Percentiles rank a stretch among this genome's conserved stretches.
phyloP scores from a whole-genome alignment of 2,888 invertebrate species.

The Caenorhabditis sp. region DNA sequence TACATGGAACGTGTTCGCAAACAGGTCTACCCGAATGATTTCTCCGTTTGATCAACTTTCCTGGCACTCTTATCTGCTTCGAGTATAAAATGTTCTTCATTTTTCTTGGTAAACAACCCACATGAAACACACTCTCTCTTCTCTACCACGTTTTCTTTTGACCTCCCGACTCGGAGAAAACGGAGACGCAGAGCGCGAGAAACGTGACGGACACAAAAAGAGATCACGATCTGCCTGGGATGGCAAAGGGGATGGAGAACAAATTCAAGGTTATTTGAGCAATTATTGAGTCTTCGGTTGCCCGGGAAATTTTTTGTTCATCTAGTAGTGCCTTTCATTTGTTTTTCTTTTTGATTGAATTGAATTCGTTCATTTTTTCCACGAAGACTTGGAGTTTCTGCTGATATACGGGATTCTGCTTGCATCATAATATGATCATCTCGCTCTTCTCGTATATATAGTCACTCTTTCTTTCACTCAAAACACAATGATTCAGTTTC shows the following conservation, averaged over 20 bases:
- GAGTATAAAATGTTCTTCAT: neutral
- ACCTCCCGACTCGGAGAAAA: slow-evolving; percentile 6
- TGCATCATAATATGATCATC: slow-evolving; percentile 11
- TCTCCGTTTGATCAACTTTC: slow-evolving; percentile 14
- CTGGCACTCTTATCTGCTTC: neutral
- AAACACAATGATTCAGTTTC: neutral
- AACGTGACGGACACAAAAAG: slow-evolving; percentile 44
- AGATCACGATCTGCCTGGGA: slow-evolving; percentile 10
- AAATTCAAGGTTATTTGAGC: slow-evolving; percentile 17
- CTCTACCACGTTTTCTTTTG: neutral
- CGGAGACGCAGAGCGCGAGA: slow-evolving; percentile 27
- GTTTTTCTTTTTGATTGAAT: neutral
- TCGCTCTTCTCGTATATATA: slow-evolving; percentile 2
- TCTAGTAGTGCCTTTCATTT: too few species aligned
- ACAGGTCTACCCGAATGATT: slow-evolving; percentile 57
- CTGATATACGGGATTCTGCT: neutral
- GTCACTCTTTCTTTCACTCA: too few species aligned
- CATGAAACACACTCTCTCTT: neutral
- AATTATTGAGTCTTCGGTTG: neutral
- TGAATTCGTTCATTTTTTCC: neutral
- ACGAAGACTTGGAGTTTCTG: neutral
- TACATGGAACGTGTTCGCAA: slow-evolving; percentile 32
- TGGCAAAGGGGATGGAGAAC: neutral
- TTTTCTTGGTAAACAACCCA: slow-evolving; percentile 4
- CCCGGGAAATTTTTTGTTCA: neutral